phyloP scores from a whole-genome alignment of 2,888 invertebrate genomes.

The Antitype chi region DNA sequence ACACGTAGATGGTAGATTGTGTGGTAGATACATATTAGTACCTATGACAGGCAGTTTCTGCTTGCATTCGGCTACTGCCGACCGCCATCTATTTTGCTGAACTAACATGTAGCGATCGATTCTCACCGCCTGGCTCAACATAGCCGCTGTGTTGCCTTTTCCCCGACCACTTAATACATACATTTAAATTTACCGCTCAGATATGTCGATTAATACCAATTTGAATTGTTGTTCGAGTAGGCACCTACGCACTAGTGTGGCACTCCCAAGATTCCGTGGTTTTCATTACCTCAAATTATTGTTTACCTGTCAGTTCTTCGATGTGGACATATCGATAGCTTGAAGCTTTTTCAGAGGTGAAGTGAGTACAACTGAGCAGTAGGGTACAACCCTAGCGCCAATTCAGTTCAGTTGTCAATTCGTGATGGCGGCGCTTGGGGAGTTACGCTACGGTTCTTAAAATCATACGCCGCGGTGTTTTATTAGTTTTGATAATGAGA shows the following conservation, averaged over 20 bases:
- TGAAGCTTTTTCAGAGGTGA: neutral
- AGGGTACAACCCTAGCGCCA: constrained; percentile 22
- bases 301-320: neutral
- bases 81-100: neutral
- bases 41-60: no score
- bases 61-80: neutral
- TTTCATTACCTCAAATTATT: neutral
- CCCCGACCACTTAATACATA: neutral
- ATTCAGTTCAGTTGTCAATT: constrained; percentile 75
- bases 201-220: neutral
- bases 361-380: neutral
- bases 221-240: neutral
- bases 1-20: neutral
- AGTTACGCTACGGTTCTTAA: constrained; percentile 80
- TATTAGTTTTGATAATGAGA: constrained; percentile 73
- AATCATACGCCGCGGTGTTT: constrained; percentile 79
- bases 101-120: neutral
- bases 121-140: neutral
- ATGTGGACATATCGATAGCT: neutral
- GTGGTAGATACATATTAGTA: no score
- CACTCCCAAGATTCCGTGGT: neutral
- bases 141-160: neutral
- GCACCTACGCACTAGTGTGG: neutral
- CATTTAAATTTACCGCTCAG: neutral
- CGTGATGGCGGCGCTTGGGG: constrained; percentile 89